phyloP scores from a whole-genome alignment of 2,797 vertebrate genomes.

The Merluccius polli region DNA sequence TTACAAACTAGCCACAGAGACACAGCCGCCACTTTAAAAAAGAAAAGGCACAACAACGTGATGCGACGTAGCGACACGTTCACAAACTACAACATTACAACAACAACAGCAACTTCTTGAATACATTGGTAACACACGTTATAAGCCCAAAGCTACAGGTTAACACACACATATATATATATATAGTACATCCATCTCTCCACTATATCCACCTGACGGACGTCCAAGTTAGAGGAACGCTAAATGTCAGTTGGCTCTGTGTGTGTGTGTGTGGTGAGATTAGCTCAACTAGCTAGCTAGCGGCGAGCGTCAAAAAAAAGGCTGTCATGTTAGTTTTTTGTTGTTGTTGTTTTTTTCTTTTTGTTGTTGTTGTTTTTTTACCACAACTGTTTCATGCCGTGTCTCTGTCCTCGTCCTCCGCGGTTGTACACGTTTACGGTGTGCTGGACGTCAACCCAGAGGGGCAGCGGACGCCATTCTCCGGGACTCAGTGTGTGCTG shows the following conservation, averaged over 20 bases:
- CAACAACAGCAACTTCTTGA: not conserved
- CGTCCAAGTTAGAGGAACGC: too few species aligned
- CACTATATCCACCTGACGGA: too few species aligned
- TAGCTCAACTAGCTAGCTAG: conserved; percentile 9
- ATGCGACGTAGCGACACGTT: too few species aligned
- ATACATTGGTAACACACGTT: not conserved
- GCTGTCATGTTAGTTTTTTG: too few species aligned
- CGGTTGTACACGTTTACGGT: not conserved
- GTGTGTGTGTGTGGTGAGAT: not conserved
- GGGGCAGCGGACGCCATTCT: not conserved
- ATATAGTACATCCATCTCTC: too few species aligned
- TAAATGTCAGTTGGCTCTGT: too few species aligned
- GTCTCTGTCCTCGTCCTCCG: conserved; percentile 9
- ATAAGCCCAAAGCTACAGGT: not conserved
- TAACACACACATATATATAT: too few species aligned
- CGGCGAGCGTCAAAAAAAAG: too few species aligned
- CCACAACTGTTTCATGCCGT: conserved; percentile 47
- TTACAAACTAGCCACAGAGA: too few species aligned
- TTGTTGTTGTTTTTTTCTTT: conserved; percentile 6
- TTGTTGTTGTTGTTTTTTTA: conserved; percentile 28
- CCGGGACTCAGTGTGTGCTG: too few species aligned
- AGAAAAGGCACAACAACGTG: too few species aligned
- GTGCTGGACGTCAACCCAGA: not conserved
- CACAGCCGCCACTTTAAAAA: too few species aligned
- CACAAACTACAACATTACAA: not conserved